Percentiles rank a stretch among this genome's conserved stretches.
These are phyloP conservation scores for Zaprionus ornatus DNA, from an alignment of 1,140 invertebrate species.

Conservation along the genomic window DNA sequence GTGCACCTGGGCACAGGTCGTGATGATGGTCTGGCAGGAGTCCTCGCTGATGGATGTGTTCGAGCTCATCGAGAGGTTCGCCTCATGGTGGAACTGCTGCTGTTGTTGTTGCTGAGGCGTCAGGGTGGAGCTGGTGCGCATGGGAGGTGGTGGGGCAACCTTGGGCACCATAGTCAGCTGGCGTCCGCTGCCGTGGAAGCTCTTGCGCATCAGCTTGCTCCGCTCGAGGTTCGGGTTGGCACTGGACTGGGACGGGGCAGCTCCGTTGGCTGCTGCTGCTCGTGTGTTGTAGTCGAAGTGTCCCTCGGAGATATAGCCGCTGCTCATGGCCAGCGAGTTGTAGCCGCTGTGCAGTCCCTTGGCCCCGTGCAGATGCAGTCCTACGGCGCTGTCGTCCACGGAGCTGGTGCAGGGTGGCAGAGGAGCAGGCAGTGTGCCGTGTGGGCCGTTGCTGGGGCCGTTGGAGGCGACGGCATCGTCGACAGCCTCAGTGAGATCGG, in stretches of 20 bases:
- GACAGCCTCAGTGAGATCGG: slow-evolving; percentile 92
- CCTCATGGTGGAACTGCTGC: slow-evolving; percentile 78
- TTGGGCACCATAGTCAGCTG: slow-evolving; percentile 91
- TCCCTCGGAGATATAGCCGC: slow-evolving; percentile 94
- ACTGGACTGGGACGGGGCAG: slow-evolving; percentile 51
- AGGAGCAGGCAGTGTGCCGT: slow-evolving; percentile 50
- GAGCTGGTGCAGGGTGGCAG: slow-evolving; percentile 85
- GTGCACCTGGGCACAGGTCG: slow-evolving; percentile 90
- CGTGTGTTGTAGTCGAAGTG: slow-evolving; percentile 89
- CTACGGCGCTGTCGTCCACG: slow-evolving; percentile 90
- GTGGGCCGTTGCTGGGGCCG: slow-evolving; percentile 70
- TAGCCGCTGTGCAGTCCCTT: slow-evolving; percentile 78
- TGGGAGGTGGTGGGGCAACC: slow-evolving; percentile 93
- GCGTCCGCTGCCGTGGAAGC: slow-evolving; percentile 92
- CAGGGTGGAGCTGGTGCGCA: slow-evolving; percentile 90
- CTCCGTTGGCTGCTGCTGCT: background rate
- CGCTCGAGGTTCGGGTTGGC: slow-evolving; percentile 93
- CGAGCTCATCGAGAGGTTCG: slow-evolving; percentile 86
- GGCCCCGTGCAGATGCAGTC: slow-evolving; percentile 84
- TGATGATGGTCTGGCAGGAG: slow-evolving; percentile 91
- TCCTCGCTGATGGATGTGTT: slow-evolving; percentile 91
- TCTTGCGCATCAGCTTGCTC: slow-evolving; percentile 94
- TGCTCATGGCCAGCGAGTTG: slow-evolving; percentile 85
- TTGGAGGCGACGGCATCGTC: slow-evolving; percentile 75
- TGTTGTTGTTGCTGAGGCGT: slow-evolving; percentile 77